Conservation (phyloP, 2,888 invertebrate species). For the Dexiosoma caninum region DNA sequence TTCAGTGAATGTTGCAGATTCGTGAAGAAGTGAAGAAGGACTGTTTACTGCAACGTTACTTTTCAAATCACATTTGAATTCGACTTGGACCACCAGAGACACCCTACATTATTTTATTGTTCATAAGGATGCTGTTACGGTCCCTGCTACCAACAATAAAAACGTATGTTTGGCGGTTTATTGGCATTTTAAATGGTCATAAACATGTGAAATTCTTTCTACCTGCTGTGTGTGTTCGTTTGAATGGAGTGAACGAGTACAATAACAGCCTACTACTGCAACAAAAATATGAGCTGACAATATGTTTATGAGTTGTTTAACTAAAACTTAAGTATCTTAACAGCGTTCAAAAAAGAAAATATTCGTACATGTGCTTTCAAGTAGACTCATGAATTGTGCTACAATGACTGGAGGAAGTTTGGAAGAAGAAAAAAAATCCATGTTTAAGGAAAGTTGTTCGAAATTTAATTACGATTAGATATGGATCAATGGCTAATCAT, state of each 20-base stretch:
- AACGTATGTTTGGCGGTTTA: slow-evolving; percentile 36
- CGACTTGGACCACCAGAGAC: not conserved
- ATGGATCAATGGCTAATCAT: no score
- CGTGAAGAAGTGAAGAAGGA: no score
- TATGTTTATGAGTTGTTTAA: slow-evolving; percentile 57
- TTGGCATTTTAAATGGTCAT: slow-evolving; percentile 58
- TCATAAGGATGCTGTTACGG: slow-evolving; percentile 8
- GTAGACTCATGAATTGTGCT: not conserved
- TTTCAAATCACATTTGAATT: not conserved
- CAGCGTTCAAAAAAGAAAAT: not conserved
- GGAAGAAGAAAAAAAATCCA: no score
- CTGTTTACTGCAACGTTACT: no score
- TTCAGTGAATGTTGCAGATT: no score
- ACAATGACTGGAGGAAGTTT: not conserved
- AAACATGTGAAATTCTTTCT: slow-evolving; percentile 48
- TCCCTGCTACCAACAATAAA: slow-evolving; percentile 25
- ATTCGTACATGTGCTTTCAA: not conserved
- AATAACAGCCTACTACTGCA: slow-evolving; percentile 17
- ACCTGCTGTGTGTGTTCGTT: slow-evolving; percentile 52
- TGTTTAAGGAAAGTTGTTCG: no score
- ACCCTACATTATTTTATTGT: slow-evolving; percentile 24
- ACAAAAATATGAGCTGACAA: slow-evolving; percentile 52
- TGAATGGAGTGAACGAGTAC: not conserved
- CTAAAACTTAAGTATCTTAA: slow-evolving; percentile 18
- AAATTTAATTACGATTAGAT: no score